Evolutionary conservation across 2,888 invertebrate genomes (phyloP).

Genomic region (Gastracanthus pulcherrimus): DNA sequence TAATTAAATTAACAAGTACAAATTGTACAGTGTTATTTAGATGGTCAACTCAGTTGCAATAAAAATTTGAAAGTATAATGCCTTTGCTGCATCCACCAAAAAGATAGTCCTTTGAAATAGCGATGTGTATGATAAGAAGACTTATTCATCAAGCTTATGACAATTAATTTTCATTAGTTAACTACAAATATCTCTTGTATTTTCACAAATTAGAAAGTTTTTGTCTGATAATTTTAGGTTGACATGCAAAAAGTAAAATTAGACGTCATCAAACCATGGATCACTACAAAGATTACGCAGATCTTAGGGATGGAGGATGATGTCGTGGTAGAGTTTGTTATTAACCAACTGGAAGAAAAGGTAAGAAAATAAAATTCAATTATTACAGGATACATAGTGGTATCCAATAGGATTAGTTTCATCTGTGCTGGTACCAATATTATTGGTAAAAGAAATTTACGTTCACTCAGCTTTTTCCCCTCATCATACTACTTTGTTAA

Average conservation of each 20-base stretch:
- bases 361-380: conserved; percentile 78
- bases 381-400: conserved; percentile 39
- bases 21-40: too few species aligned
- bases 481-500: conserved; percentile 75
- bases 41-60: too few species aligned
- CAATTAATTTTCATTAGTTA: too few species aligned
- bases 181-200: too few species aligned
- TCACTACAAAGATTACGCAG: conserved; percentile 96
- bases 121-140: too few species aligned
- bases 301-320: conserved; percentile 99
- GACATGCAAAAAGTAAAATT: conserved; percentile 99
- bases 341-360: conserved; percentile 98
- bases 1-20: too few species aligned
- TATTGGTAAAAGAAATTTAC: conserved; percentile 60
- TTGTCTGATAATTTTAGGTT: conserved; percentile 81
- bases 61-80: too few species aligned
- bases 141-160: too few species aligned
- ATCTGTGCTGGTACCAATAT: conserved; percentile 54
- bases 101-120: too few species aligned
- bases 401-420: conserved; percentile 46
- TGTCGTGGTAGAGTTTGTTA: conserved; percentile 98
- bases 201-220: background rate
- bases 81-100: too few species aligned
- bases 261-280: conserved; percentile 99
- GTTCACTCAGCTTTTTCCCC: conserved; percentile 77